A percentile compares a stretch with the other conserved stretches of the same genome.
Conservation (phyloP, 2,888 invertebrate species). For the Scotopteryx bipunctaria region DNA sequence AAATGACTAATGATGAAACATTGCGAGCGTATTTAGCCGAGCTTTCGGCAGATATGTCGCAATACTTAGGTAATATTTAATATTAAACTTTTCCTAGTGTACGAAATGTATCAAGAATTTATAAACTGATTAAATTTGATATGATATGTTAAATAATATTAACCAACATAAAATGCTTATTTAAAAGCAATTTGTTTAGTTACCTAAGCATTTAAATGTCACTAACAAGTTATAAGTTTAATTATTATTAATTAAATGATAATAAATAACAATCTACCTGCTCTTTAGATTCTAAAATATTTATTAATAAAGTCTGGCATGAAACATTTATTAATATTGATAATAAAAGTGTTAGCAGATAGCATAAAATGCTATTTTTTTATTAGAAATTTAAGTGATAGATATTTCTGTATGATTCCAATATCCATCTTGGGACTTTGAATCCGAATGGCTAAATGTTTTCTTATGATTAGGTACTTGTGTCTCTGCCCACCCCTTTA, state of each 20-base stretch:
- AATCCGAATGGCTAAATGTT: no score
- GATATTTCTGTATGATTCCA: constrained; percentile 5
- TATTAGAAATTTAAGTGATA: constrained; percentile 5
- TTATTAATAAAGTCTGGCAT: constrained; percentile 54
- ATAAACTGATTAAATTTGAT: no score
- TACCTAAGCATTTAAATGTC: no score
- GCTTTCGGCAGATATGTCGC: no score
- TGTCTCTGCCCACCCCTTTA: no score
- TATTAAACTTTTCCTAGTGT: no score
- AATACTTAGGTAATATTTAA: no score
- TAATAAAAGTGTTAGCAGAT: constrained; percentile 38
- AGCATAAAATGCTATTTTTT: constrained; percentile 54
- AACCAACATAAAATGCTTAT: neutral
- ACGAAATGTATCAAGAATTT: neutral
- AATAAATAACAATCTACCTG: constrained; percentile 40
- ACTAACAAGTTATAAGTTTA: constrained; percentile 22
- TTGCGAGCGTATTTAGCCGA: no score
- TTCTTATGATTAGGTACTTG: no score
- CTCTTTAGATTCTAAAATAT: constrained; percentile 43
- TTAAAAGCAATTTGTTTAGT: no score
- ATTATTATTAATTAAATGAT: constrained; percentile 39
- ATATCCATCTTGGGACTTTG: no score
- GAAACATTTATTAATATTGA: constrained; percentile 48
- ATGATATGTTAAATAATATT: neutral
- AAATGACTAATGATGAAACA: no score